Conservation (phyloP, 2,113 vertebrate genomes). For the Leuciscus idus region DNA sequence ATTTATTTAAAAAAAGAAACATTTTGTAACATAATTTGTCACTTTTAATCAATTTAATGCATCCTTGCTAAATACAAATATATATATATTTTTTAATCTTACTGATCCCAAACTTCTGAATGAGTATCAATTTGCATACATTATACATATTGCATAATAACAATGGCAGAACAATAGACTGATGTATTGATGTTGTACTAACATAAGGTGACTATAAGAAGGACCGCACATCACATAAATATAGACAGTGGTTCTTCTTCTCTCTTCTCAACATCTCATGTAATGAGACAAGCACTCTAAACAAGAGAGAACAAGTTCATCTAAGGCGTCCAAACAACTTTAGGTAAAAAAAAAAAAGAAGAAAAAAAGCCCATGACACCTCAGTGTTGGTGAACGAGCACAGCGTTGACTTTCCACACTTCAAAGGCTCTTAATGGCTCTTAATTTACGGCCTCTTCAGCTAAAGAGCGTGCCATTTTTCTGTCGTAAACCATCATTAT, state of each 20-base stretch:
- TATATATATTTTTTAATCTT: neutral
- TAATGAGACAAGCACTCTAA: neutral
- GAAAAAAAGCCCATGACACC: neutral
- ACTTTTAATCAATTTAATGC: neutral
- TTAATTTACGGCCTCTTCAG: conserved; percentile 61
- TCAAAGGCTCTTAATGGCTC: conserved; percentile 56
- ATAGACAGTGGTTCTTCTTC: neutral
- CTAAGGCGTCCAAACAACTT: neutral
- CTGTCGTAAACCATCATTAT: conserved; percentile 64
- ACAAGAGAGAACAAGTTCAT: conserved; percentile 19
- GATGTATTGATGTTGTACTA: neutral
- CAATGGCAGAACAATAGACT: neutral
- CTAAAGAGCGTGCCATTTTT: conserved; percentile 49
- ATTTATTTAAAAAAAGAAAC: too few relatives aligned
- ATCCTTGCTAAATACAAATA: neutral
- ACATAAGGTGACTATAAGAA: too few relatives aligned
- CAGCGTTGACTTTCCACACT: conserved; percentile 46
- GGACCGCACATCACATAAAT: neutral
- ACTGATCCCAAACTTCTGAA: neutral
- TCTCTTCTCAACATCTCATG: neutral
- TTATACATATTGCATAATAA: neutral
- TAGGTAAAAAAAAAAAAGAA: neutral
- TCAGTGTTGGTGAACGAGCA: conserved; percentile 30
- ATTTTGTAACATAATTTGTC: too few relatives aligned
- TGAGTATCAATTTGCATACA: neutral